Conservation (phyloP, 1,140 invertebrate species). For the Zaprionus vittiger region DNA sequence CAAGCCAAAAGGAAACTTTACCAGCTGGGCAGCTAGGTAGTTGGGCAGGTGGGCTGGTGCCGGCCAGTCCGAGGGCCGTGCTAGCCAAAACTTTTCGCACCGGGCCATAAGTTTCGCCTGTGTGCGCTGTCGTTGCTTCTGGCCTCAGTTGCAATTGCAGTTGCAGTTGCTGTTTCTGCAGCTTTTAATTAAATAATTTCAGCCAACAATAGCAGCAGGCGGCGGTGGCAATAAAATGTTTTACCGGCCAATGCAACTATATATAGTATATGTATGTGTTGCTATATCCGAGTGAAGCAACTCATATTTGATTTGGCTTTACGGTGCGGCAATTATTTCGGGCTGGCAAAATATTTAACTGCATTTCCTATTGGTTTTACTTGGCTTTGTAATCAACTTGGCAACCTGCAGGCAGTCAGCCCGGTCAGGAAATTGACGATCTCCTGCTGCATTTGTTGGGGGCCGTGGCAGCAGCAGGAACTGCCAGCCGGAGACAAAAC, state of each 20-base stretch:
- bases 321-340: conserved; percentile 68
- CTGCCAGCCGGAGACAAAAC: background rate
- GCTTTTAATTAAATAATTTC: conserved; percentile 82
- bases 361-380: conserved; percentile 80
- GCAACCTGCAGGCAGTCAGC: conserved; percentile 59
- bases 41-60: too few species aligned
- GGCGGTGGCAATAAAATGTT: conserved; percentile 37
- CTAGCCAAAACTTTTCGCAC: conserved; percentile 46
- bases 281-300: conserved; percentile 1
- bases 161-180: conserved; percentile 42
- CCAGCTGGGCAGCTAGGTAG: conserved; percentile 6
- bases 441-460: conserved; percentile 74
- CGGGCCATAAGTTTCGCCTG: conserved; percentile 47
- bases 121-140: conserved; percentile 33
- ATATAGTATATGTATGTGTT: background rate
- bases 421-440: conserved; percentile 80
- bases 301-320: conserved; percentile 59
- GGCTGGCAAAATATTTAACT: conserved; percentile 80
- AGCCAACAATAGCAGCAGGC: conserved; percentile 47
- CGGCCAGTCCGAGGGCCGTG: background rate
- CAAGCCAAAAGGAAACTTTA: conserved; percentile 12
- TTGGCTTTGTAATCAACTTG: conserved; percentile 76
- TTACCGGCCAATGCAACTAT: conserved; percentile 1
- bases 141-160: conserved; percentile 58
- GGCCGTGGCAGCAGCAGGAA: conserved; percentile 10